Conservation (phyloP, 2,888 invertebrate species). For the Lasioglossum calceatum region DNA sequence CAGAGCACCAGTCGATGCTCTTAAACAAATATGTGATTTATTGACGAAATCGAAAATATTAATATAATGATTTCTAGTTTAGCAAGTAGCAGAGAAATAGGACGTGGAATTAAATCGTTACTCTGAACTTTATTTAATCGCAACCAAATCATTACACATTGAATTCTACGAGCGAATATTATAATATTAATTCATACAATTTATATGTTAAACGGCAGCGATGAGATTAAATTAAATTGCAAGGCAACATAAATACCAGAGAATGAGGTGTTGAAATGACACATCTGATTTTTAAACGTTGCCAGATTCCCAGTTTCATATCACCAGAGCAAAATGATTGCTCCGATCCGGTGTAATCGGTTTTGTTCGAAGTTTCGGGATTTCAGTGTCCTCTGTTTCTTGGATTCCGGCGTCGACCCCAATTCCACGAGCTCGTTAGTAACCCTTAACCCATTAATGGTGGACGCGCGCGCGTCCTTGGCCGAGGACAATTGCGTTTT, state of each 20-base stretch:
- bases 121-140: too few relatives aligned
- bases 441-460: conserved; percentile 16
- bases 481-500: conserved; percentile 9
- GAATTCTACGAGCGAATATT: too few relatives aligned
- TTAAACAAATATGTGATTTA: too few relatives aligned
- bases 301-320: not conserved
- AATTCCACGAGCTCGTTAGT: not conserved
- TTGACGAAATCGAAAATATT: not conserved
- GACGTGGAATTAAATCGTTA: not conserved
- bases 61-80: not conserved
- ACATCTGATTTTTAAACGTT: not conserved
- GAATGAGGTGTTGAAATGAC: not conserved
- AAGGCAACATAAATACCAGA: not conserved
- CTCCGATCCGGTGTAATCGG: not conserved
- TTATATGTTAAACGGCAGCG: not conserved
- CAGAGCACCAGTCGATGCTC: not conserved
- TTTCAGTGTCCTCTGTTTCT: not conserved
- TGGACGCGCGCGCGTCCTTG: not conserved
- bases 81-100: not conserved
- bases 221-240: not conserved
- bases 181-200: too few relatives aligned
- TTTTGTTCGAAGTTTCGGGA: not conserved
- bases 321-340: not conserved
- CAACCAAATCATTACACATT: too few relatives aligned
- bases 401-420: not conserved